Evolutionary conservation across 2,797 vertebrate species (phyloP).

Genomic region (Micromesistius poutassou): DNA sequence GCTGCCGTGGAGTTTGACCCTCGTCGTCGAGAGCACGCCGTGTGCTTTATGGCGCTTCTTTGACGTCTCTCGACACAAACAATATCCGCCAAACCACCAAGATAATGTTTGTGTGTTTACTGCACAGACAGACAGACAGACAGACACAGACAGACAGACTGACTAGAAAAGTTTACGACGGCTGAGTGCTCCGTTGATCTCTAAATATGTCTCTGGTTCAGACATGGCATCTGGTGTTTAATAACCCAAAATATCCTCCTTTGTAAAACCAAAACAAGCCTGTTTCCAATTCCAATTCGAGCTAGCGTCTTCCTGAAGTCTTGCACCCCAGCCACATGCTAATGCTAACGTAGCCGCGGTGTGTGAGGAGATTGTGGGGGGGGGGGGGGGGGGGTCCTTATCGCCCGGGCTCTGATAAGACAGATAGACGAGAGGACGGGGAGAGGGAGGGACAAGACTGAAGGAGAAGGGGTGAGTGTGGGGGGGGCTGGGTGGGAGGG

Average conservation of each 20-base stretch:
- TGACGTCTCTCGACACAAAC: conserved; percentile 34
- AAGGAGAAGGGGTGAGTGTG: conserved; percentile 24
- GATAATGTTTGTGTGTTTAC: conserved; percentile 40
- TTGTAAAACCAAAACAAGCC: conserved; percentile 21
- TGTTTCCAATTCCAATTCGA: conserved; percentile 2
- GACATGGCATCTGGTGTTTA: neutral
- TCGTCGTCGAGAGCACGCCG: conserved; percentile 13
- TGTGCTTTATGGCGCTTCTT: conserved; percentile 4
- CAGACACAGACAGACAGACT: conserved; percentile 47
- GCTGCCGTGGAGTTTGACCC: conserved; percentile 17
- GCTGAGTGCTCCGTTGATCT: neutral
- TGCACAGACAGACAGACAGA: conserved; percentile 33
- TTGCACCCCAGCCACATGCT: conserved; percentile 18
- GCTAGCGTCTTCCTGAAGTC: conserved; percentile 18
- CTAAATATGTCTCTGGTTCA: too few species aligned
- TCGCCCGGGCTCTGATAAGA: conserved; percentile 30
- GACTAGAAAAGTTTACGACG: conserved; percentile 7
- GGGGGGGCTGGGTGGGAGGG: conserved; percentile 17
- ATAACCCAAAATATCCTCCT: neutral
- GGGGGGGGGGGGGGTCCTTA: conserved; percentile 25
- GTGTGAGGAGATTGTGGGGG: conserved; percentile 17
- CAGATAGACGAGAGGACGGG: conserved; percentile 31
- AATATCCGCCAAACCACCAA: conserved; percentile 25
- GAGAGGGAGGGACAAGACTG: conserved; percentile 27
- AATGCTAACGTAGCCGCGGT: conserved; percentile 17